Evolutionary conservation across 2,113 vertebrate species (phyloP), one percentile per base, ranked within the genome.

Genomic region (Theropithecus gelada): DNA sequence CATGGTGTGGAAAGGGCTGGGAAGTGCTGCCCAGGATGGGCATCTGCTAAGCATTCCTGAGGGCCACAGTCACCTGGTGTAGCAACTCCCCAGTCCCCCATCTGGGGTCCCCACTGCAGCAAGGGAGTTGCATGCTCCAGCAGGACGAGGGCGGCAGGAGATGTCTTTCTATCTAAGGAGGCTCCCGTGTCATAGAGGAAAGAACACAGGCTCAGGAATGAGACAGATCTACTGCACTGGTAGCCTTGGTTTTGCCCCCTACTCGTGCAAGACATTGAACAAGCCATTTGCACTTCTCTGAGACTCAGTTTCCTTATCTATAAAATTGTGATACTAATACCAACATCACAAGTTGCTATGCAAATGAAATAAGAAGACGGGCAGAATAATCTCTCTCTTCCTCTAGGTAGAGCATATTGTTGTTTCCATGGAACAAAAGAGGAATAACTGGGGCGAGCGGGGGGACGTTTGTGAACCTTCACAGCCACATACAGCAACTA

Each of bases 141-240:
- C 30, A 20, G 8, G 22, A 84, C 17, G 18, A 70, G 40, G 59
- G n/a, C 11, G 5, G 40, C 23, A 38, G 38, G 3, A 43, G 52
- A 17, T 0, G 0, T 11, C 50, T 81, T 72, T 92, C 43, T 35
- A 9, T 9, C 38, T 25, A 48, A 22, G 12, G 30, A 43, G 22
- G 32, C 14, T 11, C n/a, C 10, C 0, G 0, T 6, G 4, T 7
- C 10, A 4, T 40, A 14, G 6, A n/a, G 52, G 40, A 52, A 89
- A 78, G 66, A 25, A 61, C 6, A 11, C 4, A 4, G 40, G 12
- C 40, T 88, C 80, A 30, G 13, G 16, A 14, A 90, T 12, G 25
- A 94, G 3, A 80, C 35, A 30, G 72, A 83, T 18, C 30, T n/a
- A 16, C 16, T n/a, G 30, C 12, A 22, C 8, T 5, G 10, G 27